A percentile compares a stretch with the other conserved stretches of the same genome.
Evolutionary conservation across 2,888 invertebrate genomes (phyloP).

Genomic region (Dryocosmus kuriphilus): DNA sequence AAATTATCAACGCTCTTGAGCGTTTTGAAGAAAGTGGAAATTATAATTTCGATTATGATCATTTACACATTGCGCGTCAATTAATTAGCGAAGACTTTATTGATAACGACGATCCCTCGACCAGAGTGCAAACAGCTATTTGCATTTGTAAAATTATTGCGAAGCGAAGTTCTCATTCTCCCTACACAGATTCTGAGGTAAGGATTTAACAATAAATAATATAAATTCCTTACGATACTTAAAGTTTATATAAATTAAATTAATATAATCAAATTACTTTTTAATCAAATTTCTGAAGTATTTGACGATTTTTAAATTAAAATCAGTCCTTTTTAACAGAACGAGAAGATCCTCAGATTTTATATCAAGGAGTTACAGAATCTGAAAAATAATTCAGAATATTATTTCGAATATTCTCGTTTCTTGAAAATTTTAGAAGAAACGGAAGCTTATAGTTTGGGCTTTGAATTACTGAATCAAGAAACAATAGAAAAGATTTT

Average conservation of each 20-base stretch:
- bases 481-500: neutral
- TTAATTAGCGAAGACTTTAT: neutral
- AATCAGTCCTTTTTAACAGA: neutral
- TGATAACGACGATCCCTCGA: neutral
- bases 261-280: no score
- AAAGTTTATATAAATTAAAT: no score
- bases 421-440: neutral
- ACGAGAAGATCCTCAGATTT: neutral
- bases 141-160: neutral
- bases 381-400: neutral
- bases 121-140: neutral
- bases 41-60: neutral
- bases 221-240: no score
- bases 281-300: no score
- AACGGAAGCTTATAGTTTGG: neutral
- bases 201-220: no score
- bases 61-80: neutral
- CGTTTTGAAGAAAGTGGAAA: neutral
- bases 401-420: neutral
- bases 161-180: neutral
- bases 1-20: neutral
- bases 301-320: no score
- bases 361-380: neutral
- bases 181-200: neutral
- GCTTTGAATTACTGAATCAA: neutral